Evolutionary conservation across 2,113 vertebrate species (phyloP), one percentile per base, ranked within the genome.

Genomic region (Nansenia antarctica): DNA sequence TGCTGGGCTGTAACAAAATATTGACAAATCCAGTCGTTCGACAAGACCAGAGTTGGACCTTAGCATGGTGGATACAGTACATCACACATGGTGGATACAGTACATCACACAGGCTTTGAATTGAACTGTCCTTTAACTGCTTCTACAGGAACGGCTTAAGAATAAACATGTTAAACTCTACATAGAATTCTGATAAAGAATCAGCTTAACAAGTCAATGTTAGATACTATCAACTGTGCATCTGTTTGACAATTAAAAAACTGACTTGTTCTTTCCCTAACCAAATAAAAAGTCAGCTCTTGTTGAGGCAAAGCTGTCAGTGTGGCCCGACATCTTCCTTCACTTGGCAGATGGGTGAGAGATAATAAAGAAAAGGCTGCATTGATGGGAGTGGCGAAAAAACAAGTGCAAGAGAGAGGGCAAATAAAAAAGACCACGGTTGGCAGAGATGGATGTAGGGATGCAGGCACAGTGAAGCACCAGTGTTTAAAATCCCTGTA

Each of bases 401-500:
- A 74, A 37, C 35, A 42, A 20, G 34, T 22, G 53, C 2, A 54
- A 54, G 26, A n/a, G 26, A 26, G 52, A 4, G 12, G 9, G 37
- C 9, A 14, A 42, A 12, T 39, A 12, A 15, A 39, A 39, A 39
- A 39, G 3, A 12, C 12, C 22, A 45, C 14, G 39, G 42, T 12
- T 15, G 64, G 62, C 54, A 70, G 79, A 70, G 70, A 68, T 66
- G 65, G 59, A 81, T 80, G 37, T 70, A n/a, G 67, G 53, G 75
- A 64, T 70, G 32, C 18, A 42, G 61, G 73, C 59, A 69, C 61
- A 76, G 37, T 76, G 63, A 77, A 64, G 70, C 61, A 39, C 24
- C 35, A 69, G 52, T 57, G 32, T 82, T 70, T 57, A 72, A 3
- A 65, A 70, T 55, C 67, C 62, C 67, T 27, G 32, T 67, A 86